Percentiles rank a stretch among this genome's conserved stretches.
These are phyloP conservation scores for Eira barbara DNA, from an alignment of 2,113 vertebrate species.

Conservation along the genomic window DNA sequence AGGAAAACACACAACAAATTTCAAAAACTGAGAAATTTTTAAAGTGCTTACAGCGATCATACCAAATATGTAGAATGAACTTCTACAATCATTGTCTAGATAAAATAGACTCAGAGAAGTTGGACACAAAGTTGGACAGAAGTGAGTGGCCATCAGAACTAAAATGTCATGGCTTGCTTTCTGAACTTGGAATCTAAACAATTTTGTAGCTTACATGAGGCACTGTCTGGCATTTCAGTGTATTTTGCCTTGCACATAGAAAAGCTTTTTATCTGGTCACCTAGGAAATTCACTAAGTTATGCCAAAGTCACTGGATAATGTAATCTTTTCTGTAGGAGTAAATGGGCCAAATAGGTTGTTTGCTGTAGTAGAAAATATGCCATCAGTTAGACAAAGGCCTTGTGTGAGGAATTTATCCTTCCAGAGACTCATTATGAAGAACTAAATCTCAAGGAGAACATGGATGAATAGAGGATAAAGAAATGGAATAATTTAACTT, in stretches of 20 bases:
- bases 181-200: neutral
- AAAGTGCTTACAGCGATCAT: neutral
- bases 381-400: neutral
- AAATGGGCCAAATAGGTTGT: neutral
- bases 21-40: neutral
- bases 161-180: neutral
- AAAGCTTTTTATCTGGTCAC: neutral
- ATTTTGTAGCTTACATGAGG: neutral
- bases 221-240: neutral
- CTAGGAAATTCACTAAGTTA: neutral
- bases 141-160: neutral
- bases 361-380: slow-evolving; percentile 27
- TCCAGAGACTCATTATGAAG: neutral
- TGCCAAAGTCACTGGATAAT: neutral
- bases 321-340: neutral
- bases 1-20: neutral
- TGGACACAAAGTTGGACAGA: neutral
- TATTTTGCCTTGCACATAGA: neutral
- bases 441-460: neutral
- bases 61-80: neutral
- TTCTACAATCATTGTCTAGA: neutral
- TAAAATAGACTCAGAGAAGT: neutral
- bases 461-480: neutral
- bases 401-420: neutral
- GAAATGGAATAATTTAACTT: neutral